Percentiles rank a stretch among this genome's conserved stretches.
Evolutionary conservation across 2,888 invertebrate genomes (phyloP).

Genomic region (Stratiomys singularior): DNA sequence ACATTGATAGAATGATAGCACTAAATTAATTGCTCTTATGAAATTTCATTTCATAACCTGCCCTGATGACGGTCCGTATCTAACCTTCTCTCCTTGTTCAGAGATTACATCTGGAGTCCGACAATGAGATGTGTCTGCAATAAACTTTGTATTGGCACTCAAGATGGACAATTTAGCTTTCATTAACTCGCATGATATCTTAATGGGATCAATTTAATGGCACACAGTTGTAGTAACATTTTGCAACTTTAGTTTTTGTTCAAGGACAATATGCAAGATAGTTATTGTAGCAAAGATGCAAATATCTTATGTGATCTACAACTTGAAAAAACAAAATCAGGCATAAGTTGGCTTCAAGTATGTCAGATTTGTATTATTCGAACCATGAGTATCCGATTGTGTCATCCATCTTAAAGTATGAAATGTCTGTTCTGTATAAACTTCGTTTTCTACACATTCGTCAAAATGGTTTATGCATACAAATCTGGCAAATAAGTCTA

Average conservation of each 20-base stretch:
- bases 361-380: too few relatives aligned
- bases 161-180: background rate
- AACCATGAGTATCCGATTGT: too few relatives aligned
- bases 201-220: too few relatives aligned
- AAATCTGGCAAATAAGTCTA: background rate
- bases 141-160: conserved; percentile 2
- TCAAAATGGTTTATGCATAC: background rate
- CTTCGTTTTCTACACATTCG: background rate
- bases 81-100: background rate
- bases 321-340: too few relatives aligned
- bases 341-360: too few relatives aligned
- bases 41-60: conserved; percentile 10
- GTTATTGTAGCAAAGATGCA: too few relatives aligned
- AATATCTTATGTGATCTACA: too few relatives aligned
- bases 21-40: conserved; percentile 21
- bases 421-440: background rate
- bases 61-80: background rate
- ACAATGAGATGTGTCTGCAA: background rate
- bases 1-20: conserved; percentile 28
- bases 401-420: too few relatives aligned
- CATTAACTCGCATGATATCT: background rate
- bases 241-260: too few relatives aligned
- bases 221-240: too few relatives aligned
- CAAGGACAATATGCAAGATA: too few relatives aligned
- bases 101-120: background rate